phyloP scores from a whole-genome alignment of 2,888 invertebrate genomes.

The Napeogenes sylphis region DNA sequence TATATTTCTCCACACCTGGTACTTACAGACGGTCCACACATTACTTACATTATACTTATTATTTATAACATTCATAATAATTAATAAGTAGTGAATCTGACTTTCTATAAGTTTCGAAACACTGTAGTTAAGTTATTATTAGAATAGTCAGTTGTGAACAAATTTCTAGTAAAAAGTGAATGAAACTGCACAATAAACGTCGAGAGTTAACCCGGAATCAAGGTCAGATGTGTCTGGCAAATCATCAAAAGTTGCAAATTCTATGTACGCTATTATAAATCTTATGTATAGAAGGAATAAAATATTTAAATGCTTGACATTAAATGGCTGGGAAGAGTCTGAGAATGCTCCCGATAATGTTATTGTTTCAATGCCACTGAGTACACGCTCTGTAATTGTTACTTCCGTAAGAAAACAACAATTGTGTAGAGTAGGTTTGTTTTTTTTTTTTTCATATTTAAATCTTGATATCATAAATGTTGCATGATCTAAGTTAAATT shows the following conservation, averaged over 20 bases:
- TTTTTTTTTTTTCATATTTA: not conserved
- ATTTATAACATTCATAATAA: not conserved
- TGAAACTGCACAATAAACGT: conserved; percentile 62
- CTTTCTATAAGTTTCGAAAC: conserved; percentile 3
- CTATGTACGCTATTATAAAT: not conserved
- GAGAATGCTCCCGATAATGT: conserved; percentile 63
- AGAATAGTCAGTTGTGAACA: conserved; percentile 4
- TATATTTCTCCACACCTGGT: too few species aligned
- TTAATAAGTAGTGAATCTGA: not conserved
- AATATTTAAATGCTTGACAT: conserved; percentile 24
- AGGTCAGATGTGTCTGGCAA: conserved; percentile 66
- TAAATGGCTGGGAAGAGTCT: conserved; percentile 50
- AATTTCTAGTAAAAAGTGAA: conserved; percentile 59
- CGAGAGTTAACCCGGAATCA: conserved; percentile 62
- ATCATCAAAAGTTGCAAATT: conserved; percentile 52
- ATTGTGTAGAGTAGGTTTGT: conserved; percentile 40
- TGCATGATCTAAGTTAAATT: too few species aligned
- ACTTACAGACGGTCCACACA: not conserved
- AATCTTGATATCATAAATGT: too few species aligned
- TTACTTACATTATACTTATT: not conserved
- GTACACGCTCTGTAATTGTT: conserved; percentile 63
- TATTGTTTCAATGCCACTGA: conserved; percentile 65
- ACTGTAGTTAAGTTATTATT: conserved; percentile 4
- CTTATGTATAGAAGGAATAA: conserved; percentile 22
- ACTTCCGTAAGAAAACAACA: conserved; percentile 58